These are phyloP conservation scores for Cactoblastis cactorum DNA, from an alignment of 2,888 invertebrate genomes.

Conservation along the genomic window DNA sequence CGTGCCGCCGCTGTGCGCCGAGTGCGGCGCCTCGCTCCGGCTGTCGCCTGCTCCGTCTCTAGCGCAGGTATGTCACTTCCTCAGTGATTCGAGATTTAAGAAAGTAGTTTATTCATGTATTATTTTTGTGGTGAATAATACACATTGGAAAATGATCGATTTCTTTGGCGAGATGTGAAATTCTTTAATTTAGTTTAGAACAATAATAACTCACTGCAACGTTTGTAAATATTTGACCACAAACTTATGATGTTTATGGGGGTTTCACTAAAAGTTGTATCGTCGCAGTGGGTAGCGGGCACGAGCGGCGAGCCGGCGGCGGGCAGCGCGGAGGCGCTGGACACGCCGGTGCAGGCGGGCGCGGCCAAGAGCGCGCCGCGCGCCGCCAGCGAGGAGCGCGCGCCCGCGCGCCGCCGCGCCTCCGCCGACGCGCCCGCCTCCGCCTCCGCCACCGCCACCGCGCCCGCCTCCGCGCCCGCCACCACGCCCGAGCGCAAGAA, in stretches of 20 bases:
- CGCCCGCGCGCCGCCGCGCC: constrained; percentile 1
- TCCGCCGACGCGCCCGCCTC: constrained; percentile 31
- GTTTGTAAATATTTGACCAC: too few species aligned
- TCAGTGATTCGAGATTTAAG: too few species aligned
- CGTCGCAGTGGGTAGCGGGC: constrained; percentile 60
- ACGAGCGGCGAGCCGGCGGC: constrained; percentile 34
- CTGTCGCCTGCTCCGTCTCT: constrained; percentile 52
- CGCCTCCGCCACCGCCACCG: constrained; percentile 23
- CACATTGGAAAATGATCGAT: too few species aligned
- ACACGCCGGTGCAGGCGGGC: constrained; percentile 13
- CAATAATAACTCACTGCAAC: too few species aligned
- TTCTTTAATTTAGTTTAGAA: too few species aligned
- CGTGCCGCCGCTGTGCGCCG: constrained; percentile 84
- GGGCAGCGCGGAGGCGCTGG: constrained; percentile 18
- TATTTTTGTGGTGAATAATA: too few species aligned
- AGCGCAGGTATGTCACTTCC: constrained; percentile 45
- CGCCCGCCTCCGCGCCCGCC: constrained; percentile 49
- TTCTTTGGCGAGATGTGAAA: too few species aligned
- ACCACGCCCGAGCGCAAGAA: constrained; percentile 70
- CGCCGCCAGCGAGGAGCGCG: constrained; percentile 24
- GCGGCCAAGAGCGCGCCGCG: constrained; percentile 23
- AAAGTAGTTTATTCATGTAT: too few species aligned
- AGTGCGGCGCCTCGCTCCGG: constrained; percentile 81
- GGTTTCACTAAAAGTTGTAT: too few species aligned
- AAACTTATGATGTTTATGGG: too few species aligned